Evolutionary conservation across 2,888 invertebrate genomes (phyloP), one percentile per base, ranked within the genome.

Genomic region (Cotesia congregata): DNA sequence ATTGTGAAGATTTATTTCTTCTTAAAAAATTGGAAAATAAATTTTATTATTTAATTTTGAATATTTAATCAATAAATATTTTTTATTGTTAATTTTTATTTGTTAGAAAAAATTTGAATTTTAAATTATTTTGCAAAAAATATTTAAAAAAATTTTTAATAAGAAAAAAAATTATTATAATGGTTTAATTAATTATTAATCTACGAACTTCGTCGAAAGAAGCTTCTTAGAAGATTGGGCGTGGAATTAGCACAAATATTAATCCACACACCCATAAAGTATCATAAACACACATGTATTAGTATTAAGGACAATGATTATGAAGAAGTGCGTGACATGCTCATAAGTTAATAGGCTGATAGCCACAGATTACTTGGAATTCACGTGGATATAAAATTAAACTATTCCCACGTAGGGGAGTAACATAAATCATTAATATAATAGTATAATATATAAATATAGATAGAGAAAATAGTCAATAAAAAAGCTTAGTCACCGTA

Each of bases 401-500:
- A 78, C 79, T 77, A 82, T 83, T 83, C 82, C 80, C 74, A 76
- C 74, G 76, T 74, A 75, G 76, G 76, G 72, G 75, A 78, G 69
- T 50, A 50, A 50, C 2, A 12, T 50, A 50, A 50, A 50, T 50
- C 50, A 50, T 50, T 50, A 50, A 50, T 50, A 50, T 50, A 50
- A 12, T 30, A 39, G 39, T 59, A 61, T 39, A 59, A 9, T 30
- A 3, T 30, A 30, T 30, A 30, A 30, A 30, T 30, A 30, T 30
- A 30, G 30, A 30, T 30, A 50, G 59, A 50, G 17, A 12, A 17
- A 50, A 68, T 61, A 78, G 75, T 64, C 62, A 77, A 79, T 80
- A 80, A 84, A 83, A 85, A 80, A 81, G 83, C 85, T 85, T 85
- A 85, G 85, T 85, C 85, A 85, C 82, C 82, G 79, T 71, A 75